A percentile compares a stretch with the other conserved stretches of the same genome.
Conservation (phyloP, 2,113 vertebrate genomes). For the Epinephelus fuscoguttatus region DNA sequence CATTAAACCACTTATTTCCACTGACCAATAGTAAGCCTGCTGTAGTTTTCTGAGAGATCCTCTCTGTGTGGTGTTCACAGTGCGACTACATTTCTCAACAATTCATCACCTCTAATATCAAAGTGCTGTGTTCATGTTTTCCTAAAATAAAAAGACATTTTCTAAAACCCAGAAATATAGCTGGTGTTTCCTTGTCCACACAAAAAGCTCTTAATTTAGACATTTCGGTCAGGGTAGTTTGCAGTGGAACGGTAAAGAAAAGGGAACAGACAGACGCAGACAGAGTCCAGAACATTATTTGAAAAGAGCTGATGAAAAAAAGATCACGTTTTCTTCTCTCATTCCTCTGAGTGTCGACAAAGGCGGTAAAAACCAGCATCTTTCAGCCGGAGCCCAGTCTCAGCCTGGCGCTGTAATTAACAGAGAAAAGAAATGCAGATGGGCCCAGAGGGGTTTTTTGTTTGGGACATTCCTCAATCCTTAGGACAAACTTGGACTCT, state of each 20-base stretch:
- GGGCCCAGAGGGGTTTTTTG: constrained; percentile 43
- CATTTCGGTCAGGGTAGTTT: neutral
- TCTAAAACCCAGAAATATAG: neutral
- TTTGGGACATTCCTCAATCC: constrained; percentile 68
- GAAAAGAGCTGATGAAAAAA: constrained; percentile 9
- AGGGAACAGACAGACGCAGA: neutral
- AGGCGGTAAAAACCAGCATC: constrained; percentile 47
- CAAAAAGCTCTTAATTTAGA: neutral
- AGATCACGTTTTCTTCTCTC: constrained; percentile 48
- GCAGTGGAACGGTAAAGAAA: neutral
- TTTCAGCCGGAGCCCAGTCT: constrained; percentile 40
- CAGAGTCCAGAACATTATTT: constrained; percentile 16
- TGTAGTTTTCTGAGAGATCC: neutral
- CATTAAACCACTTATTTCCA: neutral
- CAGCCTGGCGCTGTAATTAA: constrained; percentile 64
- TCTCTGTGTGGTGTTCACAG: neutral
- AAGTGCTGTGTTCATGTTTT: neutral
- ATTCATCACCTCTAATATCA: neutral
- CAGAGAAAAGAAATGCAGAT: constrained; percentile 77
- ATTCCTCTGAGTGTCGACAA: constrained; percentile 47
- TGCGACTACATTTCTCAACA: neutral
- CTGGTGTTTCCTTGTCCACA: neutral
- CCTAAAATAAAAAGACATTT: neutral
- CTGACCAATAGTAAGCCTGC: neutral
- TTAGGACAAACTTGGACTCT: constrained; percentile 63